phyloP scores from a whole-genome alignment of 1,140 invertebrate species.

The Kradibia gibbosae region DNA sequence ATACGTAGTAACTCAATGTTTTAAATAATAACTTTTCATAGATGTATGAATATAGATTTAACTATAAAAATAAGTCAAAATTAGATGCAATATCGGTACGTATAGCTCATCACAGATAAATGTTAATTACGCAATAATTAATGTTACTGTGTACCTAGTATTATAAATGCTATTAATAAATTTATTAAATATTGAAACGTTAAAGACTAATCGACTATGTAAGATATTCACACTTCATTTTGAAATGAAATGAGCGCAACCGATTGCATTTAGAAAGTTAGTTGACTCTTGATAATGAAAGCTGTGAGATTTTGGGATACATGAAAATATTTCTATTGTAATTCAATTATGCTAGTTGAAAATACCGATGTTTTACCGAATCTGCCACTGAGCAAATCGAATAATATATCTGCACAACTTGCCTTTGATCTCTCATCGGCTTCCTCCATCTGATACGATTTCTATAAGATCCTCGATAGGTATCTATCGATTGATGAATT shows the following conservation, averaged over 20 bases:
- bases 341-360: conserved; percentile 47
- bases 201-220: no score
- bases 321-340: conserved; percentile 55
- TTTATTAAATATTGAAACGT: no score
- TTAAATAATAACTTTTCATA: no score
- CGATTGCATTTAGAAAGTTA: background rate
- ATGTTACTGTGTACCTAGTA: no score
- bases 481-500: conserved; percentile 54
- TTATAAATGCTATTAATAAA: no score
- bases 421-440: conserved; percentile 27
- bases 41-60: no score
- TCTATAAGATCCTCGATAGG: conserved; percentile 49
- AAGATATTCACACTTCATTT: no score
- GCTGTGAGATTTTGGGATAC: conserved; percentile 17
- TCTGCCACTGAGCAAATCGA: background rate
- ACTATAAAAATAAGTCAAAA: no score
- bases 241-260: background rate
- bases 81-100: no score
- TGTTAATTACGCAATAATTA: no score
- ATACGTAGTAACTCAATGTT: no score
- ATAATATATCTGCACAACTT: conserved; percentile 31
- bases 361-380: background rate
- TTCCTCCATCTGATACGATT: conserved; percentile 52
- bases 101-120: no score
- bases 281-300: conserved; percentile 29